Conservation (phyloP, 2,888 invertebrate species). For the Steinernema scapterisci region DNA sequence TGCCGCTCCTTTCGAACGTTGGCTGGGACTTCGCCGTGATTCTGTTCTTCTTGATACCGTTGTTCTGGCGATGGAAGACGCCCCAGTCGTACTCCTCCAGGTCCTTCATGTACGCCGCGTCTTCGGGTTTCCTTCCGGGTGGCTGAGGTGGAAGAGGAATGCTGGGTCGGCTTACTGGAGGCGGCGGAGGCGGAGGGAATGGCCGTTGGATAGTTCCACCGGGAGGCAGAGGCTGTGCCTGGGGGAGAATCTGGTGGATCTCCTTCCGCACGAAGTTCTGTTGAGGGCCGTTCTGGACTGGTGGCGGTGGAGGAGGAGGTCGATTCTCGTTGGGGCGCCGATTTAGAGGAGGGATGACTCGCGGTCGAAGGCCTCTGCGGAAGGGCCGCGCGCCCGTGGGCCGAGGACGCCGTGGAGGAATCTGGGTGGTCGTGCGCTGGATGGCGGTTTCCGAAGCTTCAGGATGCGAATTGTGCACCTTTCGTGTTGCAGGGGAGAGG, state of each 20-base stretch:
- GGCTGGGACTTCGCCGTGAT: slow-evolving; percentile 17
- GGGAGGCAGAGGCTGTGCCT: slow-evolving; percentile 2
- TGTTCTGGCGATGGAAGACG: not conserved
- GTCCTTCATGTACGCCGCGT: slow-evolving; percentile 32
- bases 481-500: not conserved
- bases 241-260: not conserved
- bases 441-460: not conserved
- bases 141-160: slow-evolving; percentile 34
- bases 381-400: slow-evolving; percentile 8
- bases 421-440: slow-evolving; percentile 1
- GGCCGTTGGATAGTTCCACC: not conserved
- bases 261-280: not conserved
- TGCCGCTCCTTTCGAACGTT: slow-evolving; percentile 12
- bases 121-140: slow-evolving; percentile 33
- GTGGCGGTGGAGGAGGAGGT: not conserved
- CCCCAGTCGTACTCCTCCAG: slow-evolving; percentile 37
- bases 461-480: slow-evolving; percentile 8
- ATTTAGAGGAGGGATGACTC: not conserved
- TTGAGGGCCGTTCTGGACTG: not conserved
- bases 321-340: slow-evolving; percentile 5
- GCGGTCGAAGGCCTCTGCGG: slow-evolving; percentile 1
- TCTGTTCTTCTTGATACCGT: not conserved
- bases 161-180: not conserved
- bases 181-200: slow-evolving; percentile 2
- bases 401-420: not conserved